Percentiles rank a stretch among this genome's conserved stretches.
Conservation (phyloP, 2,888 invertebrate genomes). For the Celastrina argiolus region DNA sequence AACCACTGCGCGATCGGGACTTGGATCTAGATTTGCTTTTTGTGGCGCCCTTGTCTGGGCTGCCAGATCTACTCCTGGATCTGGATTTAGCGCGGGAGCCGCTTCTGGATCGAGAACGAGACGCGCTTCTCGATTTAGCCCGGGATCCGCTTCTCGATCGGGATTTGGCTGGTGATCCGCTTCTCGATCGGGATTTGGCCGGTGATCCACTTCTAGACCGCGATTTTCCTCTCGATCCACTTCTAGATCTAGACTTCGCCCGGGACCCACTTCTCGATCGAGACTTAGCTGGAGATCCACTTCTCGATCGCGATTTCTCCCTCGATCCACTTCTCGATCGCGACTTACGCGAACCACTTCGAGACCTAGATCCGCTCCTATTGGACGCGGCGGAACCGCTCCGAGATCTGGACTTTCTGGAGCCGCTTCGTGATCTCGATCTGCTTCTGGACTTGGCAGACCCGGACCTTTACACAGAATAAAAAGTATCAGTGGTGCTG, state of each 20-base stretch:
- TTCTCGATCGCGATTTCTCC: constrained; percentile 40
- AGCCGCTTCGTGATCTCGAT: constrained; percentile 43
- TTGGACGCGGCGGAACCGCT: constrained; percentile 37
- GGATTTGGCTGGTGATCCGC: constrained; percentile 37
- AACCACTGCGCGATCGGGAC: constrained; percentile 34
- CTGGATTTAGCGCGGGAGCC: constrained; percentile 35
- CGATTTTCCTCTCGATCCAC: constrained; percentile 34
- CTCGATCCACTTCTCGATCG: constrained; percentile 35
- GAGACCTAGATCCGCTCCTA: constrained; percentile 37
- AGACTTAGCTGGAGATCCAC: constrained; percentile 38
- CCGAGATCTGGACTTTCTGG: constrained; percentile 38
- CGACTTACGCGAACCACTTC: constrained; percentile 37
- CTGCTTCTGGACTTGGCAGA: constrained; percentile 33
- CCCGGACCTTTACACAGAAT: no score
- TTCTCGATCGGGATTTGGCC: constrained; percentile 40
- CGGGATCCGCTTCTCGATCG: constrained; percentile 37
- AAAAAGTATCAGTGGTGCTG: no score
- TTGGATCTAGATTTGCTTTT: constrained; percentile 31
- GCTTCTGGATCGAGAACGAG: constrained; percentile 39
- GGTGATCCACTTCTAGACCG: constrained; percentile 35
- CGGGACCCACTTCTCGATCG: constrained; percentile 41
- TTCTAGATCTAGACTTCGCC: constrained; percentile 40
- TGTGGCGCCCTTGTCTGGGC: constrained; percentile 21
- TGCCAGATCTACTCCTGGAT: constrained; percentile 41
- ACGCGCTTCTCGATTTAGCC: constrained; percentile 32